Percentiles rank a stretch among this genome's conserved stretches.
Conservation (phyloP, 2,888 invertebrate species). For the Drosophila falleni region DNA sequence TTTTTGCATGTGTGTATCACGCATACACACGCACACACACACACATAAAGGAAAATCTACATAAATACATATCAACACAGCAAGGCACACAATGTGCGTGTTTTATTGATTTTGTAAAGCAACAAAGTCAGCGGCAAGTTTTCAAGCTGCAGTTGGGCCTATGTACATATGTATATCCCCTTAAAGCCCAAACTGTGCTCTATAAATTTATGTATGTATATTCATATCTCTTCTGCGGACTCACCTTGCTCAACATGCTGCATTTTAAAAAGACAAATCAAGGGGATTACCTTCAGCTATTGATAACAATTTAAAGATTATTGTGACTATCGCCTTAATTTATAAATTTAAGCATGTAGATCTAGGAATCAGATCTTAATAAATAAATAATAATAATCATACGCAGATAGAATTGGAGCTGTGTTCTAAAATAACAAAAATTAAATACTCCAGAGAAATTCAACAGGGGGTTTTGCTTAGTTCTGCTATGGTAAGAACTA, state of each 20-base stretch:
- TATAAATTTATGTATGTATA: background rate
- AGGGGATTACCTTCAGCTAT: background rate
- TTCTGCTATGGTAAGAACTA: no score
- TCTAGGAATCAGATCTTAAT: no score
- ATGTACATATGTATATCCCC: no score
- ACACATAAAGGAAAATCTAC: conserved; percentile 9
- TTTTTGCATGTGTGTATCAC: conserved; percentile 50
- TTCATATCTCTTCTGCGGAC: background rate
- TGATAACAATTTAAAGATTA: background rate
- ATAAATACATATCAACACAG: conserved; percentile 6
- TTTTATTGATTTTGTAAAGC: conserved; percentile 72
- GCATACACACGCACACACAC: conserved; percentile 20
- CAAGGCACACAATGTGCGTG: conserved; percentile 45
- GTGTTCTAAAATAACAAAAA: no score
- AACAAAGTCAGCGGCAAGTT: conserved; percentile 43
- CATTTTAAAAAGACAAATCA: background rate
- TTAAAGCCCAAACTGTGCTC: background rate
- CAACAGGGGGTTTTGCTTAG: no score
- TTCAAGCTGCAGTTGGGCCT: conserved; percentile 33
- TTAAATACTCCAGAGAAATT: no score
- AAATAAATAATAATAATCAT: no score
- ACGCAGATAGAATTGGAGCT: no score
- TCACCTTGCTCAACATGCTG: background rate
- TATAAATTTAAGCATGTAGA: no score
- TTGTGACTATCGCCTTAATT: no score